These are phyloP conservation scores for Champsocephalus gunnari DNA, from an alignment of 2,797 vertebrate species.

Conservation along the genomic window DNA sequence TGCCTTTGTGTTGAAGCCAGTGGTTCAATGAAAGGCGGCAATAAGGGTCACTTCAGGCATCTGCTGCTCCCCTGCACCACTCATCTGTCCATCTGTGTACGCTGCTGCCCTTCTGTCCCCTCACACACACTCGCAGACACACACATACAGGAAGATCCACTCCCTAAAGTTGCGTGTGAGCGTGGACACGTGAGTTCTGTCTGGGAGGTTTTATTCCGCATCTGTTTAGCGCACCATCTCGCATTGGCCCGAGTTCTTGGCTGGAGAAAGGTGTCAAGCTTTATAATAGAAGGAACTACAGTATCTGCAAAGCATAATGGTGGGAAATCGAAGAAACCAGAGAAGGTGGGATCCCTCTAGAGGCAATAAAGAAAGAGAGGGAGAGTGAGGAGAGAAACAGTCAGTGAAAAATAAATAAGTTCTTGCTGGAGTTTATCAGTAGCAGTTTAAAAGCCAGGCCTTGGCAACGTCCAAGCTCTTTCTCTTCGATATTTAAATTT, in stretches of 20 bases:
- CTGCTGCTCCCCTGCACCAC: slow-evolving; percentile 77
- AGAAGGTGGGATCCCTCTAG: slow-evolving; percentile 48
- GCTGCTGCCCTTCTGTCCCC: slow-evolving; percentile 79
- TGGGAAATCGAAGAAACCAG: slow-evolving; percentile 52
- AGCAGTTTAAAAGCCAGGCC: slow-evolving; percentile 52
- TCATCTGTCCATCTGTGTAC: slow-evolving; percentile 83
- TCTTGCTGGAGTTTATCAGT: slow-evolving; percentile 61
- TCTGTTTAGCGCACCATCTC: slow-evolving; percentile 47
- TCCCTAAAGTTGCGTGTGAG: slow-evolving; percentile 16
- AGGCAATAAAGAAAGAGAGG: slow-evolving; percentile 26
- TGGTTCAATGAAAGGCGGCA: slow-evolving; percentile 77
- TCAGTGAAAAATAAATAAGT: slow-evolving; percentile 55
- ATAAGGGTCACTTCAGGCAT: slow-evolving; percentile 83
- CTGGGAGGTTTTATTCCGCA: slow-evolving; percentile 30
- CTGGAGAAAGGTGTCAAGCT: slow-evolving; percentile 51
- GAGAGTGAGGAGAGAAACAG: slow-evolving; percentile 41
- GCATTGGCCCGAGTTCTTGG: slow-evolving; percentile 38
- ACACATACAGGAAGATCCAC: slow-evolving; percentile 15
- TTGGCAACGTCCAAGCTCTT: slow-evolving; percentile 33
- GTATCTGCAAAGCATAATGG: slow-evolving; percentile 41
- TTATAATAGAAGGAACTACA: slow-evolving; percentile 46
- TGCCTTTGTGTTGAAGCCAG: slow-evolving; percentile 78
- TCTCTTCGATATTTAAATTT: slow-evolving; percentile 30
- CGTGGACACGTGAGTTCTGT: background rate
- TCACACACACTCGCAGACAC: slow-evolving; percentile 34